A percentile compares a stretch with the other conserved stretches of the same genome.
phyloP scores from a whole-genome alignment of 2,888 invertebrate genomes.

The Endomychus coccineus region DNA sequence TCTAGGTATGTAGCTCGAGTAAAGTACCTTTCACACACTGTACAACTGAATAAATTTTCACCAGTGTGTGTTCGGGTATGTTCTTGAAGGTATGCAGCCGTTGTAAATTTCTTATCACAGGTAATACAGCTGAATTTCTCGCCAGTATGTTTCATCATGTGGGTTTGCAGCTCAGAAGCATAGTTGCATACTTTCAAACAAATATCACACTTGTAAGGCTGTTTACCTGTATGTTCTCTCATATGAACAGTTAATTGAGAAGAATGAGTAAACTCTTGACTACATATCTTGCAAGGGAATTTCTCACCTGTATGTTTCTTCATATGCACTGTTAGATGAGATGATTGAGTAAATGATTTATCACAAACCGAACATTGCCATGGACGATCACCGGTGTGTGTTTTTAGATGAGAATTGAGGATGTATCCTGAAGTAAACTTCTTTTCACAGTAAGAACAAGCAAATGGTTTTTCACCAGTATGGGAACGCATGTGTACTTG shows the following conservation, averaged over 20 bases:
- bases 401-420: conserved; percentile 52
- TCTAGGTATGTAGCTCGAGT: conserved; percentile 50
- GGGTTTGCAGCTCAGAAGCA: conserved; percentile 31
- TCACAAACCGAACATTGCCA: conserved; percentile 51
- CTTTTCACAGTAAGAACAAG: conserved; percentile 36
- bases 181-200: conserved; percentile 36
- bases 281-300: conserved; percentile 33
- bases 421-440: conserved; percentile 56
- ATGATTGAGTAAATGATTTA: conserved; percentile 55
- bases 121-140: conserved; percentile 33
- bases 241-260: conserved; percentile 37
- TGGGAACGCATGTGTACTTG: conserved; percentile 46
- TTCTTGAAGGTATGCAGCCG: conserved; percentile 33
- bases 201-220: conserved; percentile 34
- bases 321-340: conserved; percentile 53
- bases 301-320: conserved; percentile 52
- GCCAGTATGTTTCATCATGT: conserved; percentile 34
- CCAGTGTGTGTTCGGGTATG: conserved; percentile 26
- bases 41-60: conserved; percentile 42
- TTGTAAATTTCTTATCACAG: conserved; percentile 39
- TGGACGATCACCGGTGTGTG: conserved; percentile 56
- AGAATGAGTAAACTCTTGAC: conserved; percentile 34
- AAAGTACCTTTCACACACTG: conserved; percentile 44
- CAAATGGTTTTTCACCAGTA: conserved; percentile 40
- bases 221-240: conserved; percentile 37